phyloP scores from a whole-genome alignment of 2,888 invertebrate species.

The Agriopis aurantiaria region DNA sequence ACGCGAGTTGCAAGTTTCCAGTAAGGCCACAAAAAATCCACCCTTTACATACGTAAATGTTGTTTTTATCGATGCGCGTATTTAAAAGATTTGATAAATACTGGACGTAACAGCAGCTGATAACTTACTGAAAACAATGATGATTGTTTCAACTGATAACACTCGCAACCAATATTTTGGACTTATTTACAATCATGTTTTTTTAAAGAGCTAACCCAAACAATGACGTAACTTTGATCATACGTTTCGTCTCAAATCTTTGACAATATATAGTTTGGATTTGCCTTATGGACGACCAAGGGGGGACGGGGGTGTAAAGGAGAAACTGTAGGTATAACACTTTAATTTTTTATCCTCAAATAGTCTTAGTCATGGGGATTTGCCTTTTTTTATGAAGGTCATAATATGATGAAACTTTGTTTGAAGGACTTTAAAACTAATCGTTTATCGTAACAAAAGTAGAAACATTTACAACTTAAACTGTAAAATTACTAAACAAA shows the following conservation, averaged over 20 bases:
- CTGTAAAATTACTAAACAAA: too few species aligned
- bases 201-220: slow-evolving; percentile 10
- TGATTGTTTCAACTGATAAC: slow-evolving; percentile 20
- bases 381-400: too few species aligned
- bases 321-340: too few species aligned
- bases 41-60: background rate
- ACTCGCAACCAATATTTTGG: slow-evolving; percentile 7
- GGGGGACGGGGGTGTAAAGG: too few species aligned
- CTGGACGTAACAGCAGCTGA: slow-evolving; percentile 22
- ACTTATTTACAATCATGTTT: slow-evolving; percentile 9
- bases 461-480: too few species aligned
- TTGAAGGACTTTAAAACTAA: too few species aligned
- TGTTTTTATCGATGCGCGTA: slow-evolving; percentile 1
- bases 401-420: too few species aligned
- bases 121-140: slow-evolving; percentile 24
- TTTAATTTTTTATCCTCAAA: too few species aligned
- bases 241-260: background rate
- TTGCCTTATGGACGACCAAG: too few species aligned
- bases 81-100: slow-evolving; percentile 24
- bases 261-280: too few species aligned
- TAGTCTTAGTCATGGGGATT: too few species aligned
- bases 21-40: background rate
- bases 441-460: too few species aligned
- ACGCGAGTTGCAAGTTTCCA: background rate
- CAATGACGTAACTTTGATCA: slow-evolving; percentile 18